Evolutionary conservation across 2,797 vertebrate species (phyloP), one percentile per base, ranked within the genome.

Genomic region (Synanceia verrucosa): DNA sequence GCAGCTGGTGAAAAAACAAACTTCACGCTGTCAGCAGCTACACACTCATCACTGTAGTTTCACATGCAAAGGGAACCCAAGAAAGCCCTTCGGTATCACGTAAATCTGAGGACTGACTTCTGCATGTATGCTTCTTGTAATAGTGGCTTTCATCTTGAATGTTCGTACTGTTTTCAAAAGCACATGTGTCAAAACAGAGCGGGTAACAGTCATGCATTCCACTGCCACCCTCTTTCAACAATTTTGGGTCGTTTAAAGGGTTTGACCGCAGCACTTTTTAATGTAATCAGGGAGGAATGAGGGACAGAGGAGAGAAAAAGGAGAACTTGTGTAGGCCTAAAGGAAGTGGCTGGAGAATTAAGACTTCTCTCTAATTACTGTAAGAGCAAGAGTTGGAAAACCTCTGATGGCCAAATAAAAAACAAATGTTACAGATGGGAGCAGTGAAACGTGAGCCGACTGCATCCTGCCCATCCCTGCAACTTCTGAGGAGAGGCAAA

Each of bases 381-480:
- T 46, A 64, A 87, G 85, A 85, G 68, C 66, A 29, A 79, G 76
- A 82, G 57, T 70, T 83, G 82, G 86, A 87, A 90, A 91, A 88
- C 72, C 44, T 81, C 73, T 79, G 82, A 88, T 78, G 82, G 78
- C 73, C 71, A 91, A 93, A 93, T 90, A 88, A 89, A 92, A 92
- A 93, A 86, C 91, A 93, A 91, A 92, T 91, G 89, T 88, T 90
- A 72, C 78, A 86, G 79, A 88, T 84, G 81, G 80, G 76, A 89
- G 64, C 53, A 55, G 85, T 57, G 88, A 51, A 89, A 90, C 75
- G 19, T 46, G 86, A 90, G 84, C 62, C 31, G 48, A 33, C 53
- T 43, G 60, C 55, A 70, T 72, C 23, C 78, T 76, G 75, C 79
- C 79, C 82, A 79, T 81, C 76, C 73, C 79, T 70, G 64, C 44